Evolutionary conservation across 2,113 vertebrate genomes (phyloP).

Genomic region (Erythrolamprus reginae): DNA sequence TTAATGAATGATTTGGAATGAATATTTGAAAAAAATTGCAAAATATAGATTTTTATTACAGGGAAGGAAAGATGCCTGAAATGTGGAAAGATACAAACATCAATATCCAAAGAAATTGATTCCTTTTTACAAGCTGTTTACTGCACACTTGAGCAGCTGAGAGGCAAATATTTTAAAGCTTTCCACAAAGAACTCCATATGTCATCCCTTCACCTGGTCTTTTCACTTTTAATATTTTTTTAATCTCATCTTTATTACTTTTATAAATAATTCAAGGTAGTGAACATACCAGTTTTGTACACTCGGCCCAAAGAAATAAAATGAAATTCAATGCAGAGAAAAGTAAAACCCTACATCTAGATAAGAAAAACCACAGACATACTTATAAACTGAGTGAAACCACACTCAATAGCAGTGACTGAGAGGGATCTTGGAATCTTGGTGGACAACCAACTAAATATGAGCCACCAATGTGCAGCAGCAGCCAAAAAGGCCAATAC

Average conservation of each 20-base stretch:
- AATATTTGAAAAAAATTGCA: background rate
- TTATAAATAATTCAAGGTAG: background rate
- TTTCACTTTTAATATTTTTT: background rate
- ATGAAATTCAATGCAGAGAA: too few relatives aligned
- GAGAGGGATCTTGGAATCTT: too few relatives aligned
- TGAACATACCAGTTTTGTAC: too few relatives aligned
- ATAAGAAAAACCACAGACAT: too few relatives aligned
- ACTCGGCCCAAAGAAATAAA: too few relatives aligned
- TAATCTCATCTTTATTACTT: background rate
- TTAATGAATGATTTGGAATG: background rate
- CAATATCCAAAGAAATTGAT: background rate
- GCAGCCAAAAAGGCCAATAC: too few relatives aligned
- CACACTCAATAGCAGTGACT: too few relatives aligned
- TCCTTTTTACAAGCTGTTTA: background rate
- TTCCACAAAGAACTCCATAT: background rate
- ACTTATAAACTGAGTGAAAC: too few relatives aligned
- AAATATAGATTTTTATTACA: background rate
- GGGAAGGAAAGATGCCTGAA: background rate
- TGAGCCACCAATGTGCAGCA: too few relatives aligned
- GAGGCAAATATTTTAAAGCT: background rate
- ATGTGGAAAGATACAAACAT: background rate
- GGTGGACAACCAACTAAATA: too few relatives aligned
- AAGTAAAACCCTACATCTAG: too few relatives aligned
- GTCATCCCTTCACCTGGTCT: background rate
- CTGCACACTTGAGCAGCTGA: background rate